phyloP scores from a whole-genome alignment of 2,113 vertebrate genomes.

The Eurypyga helias region DNA sequence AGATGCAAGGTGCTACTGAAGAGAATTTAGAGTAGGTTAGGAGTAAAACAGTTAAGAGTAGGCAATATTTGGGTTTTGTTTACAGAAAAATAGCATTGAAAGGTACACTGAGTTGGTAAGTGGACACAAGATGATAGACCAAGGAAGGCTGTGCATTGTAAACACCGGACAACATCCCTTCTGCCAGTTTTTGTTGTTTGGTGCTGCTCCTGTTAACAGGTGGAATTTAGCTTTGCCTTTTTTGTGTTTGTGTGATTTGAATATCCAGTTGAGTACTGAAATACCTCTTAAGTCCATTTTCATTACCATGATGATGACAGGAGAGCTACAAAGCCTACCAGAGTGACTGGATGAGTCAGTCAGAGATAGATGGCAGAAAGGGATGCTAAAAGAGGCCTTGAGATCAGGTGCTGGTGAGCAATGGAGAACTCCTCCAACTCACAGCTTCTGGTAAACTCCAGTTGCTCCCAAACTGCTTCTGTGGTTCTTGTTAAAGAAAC shows the following conservation, averaged over 20 bases:
- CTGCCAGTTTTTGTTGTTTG: not conserved
- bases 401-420: not conserved
- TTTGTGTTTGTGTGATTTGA: not conserved
- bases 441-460: not conserved
- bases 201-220: not conserved
- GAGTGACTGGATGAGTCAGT: not conserved
- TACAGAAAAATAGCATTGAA: not conserved
- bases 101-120: not conserved
- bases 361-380: not conserved
- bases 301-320: not conserved
- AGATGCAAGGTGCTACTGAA: not conserved
- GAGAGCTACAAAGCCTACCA: not conserved
- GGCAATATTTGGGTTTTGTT: not conserved
- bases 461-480: not conserved
- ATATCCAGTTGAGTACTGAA: not conserved
- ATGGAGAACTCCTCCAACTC: not conserved
- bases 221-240: not conserved
- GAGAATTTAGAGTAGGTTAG: not conserved
- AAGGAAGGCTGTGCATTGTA: not conserved
- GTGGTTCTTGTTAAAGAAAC: not conserved
- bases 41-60: not conserved
- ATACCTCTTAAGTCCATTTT: not conserved
- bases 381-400: not conserved
- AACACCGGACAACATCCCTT: not conserved
- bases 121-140: not conserved